phyloP scores from a whole-genome alignment of 2,113 vertebrate species.

The Pongo abelii region DNA sequence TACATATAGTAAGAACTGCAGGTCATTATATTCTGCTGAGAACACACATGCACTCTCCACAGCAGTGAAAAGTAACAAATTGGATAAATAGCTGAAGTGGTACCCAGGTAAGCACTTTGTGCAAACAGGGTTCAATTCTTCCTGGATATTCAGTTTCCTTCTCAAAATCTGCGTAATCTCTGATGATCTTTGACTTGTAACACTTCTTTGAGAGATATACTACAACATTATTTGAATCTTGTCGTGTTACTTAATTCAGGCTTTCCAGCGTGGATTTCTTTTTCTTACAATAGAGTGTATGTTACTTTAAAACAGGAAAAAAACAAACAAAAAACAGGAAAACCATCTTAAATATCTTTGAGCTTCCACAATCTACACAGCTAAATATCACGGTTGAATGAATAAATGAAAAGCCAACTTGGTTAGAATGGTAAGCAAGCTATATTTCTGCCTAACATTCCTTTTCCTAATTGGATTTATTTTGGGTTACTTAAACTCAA shows the following conservation, averaged over 20 bases:
- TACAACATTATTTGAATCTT: background rate
- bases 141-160: background rate
- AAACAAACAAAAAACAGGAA: background rate
- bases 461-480: background rate
- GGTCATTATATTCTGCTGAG: background rate
- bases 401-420: background rate
- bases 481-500: slow-evolving; percentile 17
- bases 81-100: background rate
- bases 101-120: background rate
- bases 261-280: background rate
- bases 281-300: background rate
- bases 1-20: background rate
- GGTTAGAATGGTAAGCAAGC: background rate
- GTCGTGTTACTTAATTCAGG: background rate
- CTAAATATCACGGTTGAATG: background rate
- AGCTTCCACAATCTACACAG: background rate
- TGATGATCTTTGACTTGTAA: background rate
- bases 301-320: background rate
- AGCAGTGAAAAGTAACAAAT: background rate
- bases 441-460: background rate
- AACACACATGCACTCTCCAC: background rate
- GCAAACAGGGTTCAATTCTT: background rate
- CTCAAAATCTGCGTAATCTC: background rate
- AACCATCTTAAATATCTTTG: background rate
- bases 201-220: background rate